phyloP scores from a whole-genome alignment of 2,113 vertebrate genomes.

The Albula glossodonta region DNA sequence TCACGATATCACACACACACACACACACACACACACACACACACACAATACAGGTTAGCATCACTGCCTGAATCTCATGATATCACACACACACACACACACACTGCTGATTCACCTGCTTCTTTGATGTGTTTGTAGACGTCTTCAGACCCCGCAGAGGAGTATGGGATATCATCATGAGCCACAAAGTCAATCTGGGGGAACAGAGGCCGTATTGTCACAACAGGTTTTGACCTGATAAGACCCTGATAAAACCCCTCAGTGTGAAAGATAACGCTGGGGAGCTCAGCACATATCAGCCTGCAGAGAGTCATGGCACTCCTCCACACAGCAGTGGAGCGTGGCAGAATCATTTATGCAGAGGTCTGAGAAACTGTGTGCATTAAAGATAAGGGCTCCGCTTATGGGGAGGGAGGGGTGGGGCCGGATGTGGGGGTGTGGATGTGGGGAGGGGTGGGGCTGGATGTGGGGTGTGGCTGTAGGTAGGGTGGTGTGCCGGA shows the following conservation, averaged over 20 bases:
- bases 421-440: too few relatives aligned
- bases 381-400: too few relatives aligned
- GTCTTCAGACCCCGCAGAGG: constrained; percentile 98
- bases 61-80: background rate
- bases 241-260: background rate
- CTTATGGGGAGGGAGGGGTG: too few relatives aligned
- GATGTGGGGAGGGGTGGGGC: too few relatives aligned
- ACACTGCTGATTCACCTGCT: constrained; percentile 76
- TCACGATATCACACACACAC: background rate
- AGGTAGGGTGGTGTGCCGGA: too few relatives aligned
- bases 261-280: background rate
- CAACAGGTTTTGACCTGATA: background rate
- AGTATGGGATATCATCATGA: constrained; percentile 97
- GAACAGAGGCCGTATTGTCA: background rate
- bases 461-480: too few relatives aligned
- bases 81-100: background rate
- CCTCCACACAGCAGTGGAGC: too few relatives aligned
- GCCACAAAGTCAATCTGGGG: constrained; percentile 97
- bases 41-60: too few relatives aligned
- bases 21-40: constrained; percentile 2
- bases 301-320: too few relatives aligned
- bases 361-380: too few relatives aligned
- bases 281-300: background rate
- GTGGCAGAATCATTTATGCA: too few relatives aligned
- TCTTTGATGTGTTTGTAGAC: constrained; percentile 99